phyloP scores from a whole-genome alignment of 2,113 vertebrate genomes.

The Muscicapa adusta region DNA sequence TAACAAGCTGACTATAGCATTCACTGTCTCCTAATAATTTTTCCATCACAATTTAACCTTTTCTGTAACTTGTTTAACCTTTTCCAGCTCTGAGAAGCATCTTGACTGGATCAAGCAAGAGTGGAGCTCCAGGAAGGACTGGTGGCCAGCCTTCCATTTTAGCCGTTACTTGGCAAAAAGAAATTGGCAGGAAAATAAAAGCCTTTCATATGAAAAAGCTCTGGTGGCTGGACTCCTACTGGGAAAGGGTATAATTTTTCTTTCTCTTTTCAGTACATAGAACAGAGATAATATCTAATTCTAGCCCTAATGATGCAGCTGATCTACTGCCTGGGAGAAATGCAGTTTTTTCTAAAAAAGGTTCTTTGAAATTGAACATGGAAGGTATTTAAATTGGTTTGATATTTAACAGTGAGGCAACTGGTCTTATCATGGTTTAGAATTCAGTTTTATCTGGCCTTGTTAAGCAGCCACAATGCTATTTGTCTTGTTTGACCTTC shows the following conservation, averaged over 20 bases:
- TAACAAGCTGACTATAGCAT: neutral
- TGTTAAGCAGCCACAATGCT: neutral
- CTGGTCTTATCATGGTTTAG: neutral
- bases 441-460: neutral
- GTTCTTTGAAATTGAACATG: neutral
- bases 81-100: constrained; percentile 45
- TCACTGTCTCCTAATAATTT: neutral
- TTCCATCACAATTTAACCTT: neutral
- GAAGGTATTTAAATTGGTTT: neutral
- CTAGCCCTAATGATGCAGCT: neutral
- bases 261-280: neutral
- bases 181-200: constrained; percentile 70
- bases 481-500: neutral
- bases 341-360: neutral
- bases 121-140: constrained; percentile 80
- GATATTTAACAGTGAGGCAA: neutral
- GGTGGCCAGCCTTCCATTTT: constrained; percentile 91
- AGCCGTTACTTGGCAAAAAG: constrained; percentile 74
- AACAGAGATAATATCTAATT: neutral
- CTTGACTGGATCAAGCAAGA: constrained; percentile 60
- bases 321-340: neutral
- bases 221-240: constrained; percentile 69
- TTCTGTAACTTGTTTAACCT: neutral
- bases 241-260: constrained; percentile 71
- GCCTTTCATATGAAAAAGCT: constrained; percentile 76